Evolutionary conservation across 2,888 invertebrate genomes (phyloP), one percentile per base, ranked within the genome.

Genomic region (Agonopterix alstromeriana): DNA sequence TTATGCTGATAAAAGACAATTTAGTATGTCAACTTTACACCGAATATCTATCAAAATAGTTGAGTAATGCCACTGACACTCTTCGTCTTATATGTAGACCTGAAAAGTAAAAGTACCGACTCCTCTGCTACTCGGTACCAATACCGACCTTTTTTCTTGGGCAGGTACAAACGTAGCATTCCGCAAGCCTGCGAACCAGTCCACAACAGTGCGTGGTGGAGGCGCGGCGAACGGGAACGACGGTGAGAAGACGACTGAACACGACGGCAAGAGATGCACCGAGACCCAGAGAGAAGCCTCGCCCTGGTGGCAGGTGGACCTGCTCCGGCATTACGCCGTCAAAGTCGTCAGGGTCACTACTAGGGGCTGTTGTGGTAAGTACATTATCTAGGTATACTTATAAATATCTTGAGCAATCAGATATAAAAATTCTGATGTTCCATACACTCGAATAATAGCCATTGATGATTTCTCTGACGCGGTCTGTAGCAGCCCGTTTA

Each of bases 301-400:
- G 14, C 97, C 97, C 0, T 97, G 97, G 96, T 97, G 97, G 97
- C 93, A 94, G 63, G 97, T 97, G 8, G 96, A 97, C 75, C 87
- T 97, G 43, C 89, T 97, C 40, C 89, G 94, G 50, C 93, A 96
- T 35, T 97, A 97, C 75, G 92, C 95, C 1, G 93, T 97, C 47
- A 93, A 94, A 71, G 95, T 95, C 40, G 95, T 97, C 41, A 87
- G 96, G 54, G 94, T 97, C 46, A 95, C 97, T 8, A 97, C 97
- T 0, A 90, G 94, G 70, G 94, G 94, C 36, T 94, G 95, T 62
- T 95, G 94, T 64, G 93, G 93, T 93, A 71, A 89, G 89, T 64
- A 38, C 2, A 35, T 38, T 43, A 27, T 5, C 2, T 27, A 5
- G 27, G 27, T 27, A 17, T 2, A 3, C 0, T 3, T 3, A 5